Conservation (phyloP, 1,140 invertebrate genomes). For the Meloidogyne chitwoodi region DNA sequence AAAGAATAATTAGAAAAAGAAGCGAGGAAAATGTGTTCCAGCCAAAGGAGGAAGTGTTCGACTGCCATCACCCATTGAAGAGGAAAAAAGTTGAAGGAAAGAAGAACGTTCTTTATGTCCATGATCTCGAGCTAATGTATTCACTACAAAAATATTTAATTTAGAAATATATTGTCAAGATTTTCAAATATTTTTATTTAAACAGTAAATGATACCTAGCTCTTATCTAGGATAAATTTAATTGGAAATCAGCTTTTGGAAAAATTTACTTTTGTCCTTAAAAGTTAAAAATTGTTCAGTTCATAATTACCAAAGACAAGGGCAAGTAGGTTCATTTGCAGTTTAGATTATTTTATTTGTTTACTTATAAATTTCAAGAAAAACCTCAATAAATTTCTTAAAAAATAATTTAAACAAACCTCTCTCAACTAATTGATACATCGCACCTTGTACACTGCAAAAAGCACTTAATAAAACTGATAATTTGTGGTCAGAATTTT, state of each 20-base stretch:
- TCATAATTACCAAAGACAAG: no score
- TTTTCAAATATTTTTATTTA: no score
- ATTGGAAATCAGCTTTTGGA: no score
- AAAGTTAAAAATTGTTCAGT: no score
- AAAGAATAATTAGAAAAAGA: not conserved
- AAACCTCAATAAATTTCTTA: not conserved
- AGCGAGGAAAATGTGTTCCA: not conserved
- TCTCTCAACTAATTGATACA: slow-evolving; percentile 5
- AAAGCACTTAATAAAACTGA: slow-evolving; percentile 34
- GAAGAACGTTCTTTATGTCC: not conserved
- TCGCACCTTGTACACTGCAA: slow-evolving; percentile 27
- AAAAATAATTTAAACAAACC: not conserved
- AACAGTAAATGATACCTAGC: no score
- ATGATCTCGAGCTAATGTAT: not conserved
- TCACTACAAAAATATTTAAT: not conserved
- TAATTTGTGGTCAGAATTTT: slow-evolving; percentile 34
- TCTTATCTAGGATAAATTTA: no score
- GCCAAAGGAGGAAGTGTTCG: not conserved
- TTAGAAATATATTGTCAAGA: no score
- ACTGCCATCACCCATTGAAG: not conserved
- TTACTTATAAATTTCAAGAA: no score
- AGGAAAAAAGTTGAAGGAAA: not conserved
- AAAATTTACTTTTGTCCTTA: no score
- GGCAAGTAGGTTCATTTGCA: no score
- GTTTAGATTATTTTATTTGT: no score